Percentiles rank a stretch among this genome's conserved stretches.
These are phyloP conservation scores for Mylabris sibirica DNA, from an alignment of 2,888 invertebrate species.

Conservation along the genomic window DNA sequence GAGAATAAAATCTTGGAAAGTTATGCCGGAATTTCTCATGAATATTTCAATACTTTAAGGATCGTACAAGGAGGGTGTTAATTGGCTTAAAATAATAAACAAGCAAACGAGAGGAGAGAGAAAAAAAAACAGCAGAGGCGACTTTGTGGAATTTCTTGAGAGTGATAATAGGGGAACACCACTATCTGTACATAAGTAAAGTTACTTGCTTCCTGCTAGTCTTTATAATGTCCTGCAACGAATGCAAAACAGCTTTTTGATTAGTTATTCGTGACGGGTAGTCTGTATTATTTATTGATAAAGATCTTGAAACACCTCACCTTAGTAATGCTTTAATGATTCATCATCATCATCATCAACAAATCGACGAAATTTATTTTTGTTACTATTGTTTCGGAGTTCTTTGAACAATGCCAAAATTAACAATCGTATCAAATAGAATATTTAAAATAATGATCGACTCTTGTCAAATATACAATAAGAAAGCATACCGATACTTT, in stretches of 20 bases:
- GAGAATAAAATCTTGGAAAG: neutral
- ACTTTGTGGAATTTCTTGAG: neutral
- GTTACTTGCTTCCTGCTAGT: conserved; percentile 30
- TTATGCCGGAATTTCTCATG: conserved; percentile 23
- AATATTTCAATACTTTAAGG: conserved; percentile 30
- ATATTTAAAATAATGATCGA: neutral
- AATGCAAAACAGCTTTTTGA: conserved; percentile 38
- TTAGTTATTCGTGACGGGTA: conserved; percentile 42
- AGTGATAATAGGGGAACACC: neutral
- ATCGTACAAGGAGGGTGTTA: conserved; percentile 13
- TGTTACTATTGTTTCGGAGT: neutral
- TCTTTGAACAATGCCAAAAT: neutral
- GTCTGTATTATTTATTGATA: conserved; percentile 42
- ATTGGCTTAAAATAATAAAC: conserved; percentile 1
- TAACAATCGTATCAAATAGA: neutral
- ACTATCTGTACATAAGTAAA: conserved; percentile 14
- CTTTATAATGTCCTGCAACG: conserved; percentile 24
- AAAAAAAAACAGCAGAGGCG: too few species aligned
- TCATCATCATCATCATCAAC: too few species aligned
- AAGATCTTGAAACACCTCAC: conserved; percentile 45
- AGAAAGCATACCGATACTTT: neutral
- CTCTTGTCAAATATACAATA: neutral
- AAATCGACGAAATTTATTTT: conserved; percentile 37
- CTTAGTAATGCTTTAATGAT: conserved; percentile 38
- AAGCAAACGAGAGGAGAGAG: neutral